Conservation (phyloP, 2,113 vertebrate species). For the Dermatemys mawii region DNA sequence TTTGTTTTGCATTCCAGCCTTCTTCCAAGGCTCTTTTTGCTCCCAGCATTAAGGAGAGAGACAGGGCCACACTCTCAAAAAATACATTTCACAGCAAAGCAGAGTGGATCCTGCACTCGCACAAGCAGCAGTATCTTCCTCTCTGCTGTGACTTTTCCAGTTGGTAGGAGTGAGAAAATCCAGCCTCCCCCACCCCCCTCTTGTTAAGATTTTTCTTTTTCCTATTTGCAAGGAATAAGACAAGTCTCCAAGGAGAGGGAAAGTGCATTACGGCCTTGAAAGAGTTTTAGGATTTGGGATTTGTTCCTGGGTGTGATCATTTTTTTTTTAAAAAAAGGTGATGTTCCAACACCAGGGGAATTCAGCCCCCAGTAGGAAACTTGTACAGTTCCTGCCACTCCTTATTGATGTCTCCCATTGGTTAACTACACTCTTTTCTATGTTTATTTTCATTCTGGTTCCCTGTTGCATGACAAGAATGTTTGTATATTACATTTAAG, state of each 20-base stretch:
- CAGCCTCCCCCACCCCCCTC: too few species aligned
- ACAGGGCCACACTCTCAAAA: neutral
- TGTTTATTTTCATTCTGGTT: neutral
- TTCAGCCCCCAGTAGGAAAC: neutral
- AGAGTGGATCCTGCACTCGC: neutral
- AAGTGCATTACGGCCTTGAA: neutral
- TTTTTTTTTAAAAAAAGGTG: neutral
- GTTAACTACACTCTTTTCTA: neutral
- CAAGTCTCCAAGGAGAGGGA: neutral
- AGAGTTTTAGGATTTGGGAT: too few species aligned
- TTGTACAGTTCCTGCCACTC: neutral
- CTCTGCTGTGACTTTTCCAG: neutral
- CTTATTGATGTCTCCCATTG: neutral
- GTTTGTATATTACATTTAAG: neutral
- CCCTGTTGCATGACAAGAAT: neutral
- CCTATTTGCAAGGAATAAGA: neutral
- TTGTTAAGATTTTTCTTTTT: neutral
- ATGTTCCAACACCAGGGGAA: neutral
- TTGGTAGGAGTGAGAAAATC: neutral
- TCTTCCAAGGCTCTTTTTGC: neutral
- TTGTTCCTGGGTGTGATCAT: neutral
- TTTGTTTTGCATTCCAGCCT: neutral
- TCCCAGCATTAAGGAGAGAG: neutral
- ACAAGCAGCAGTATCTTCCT: neutral
- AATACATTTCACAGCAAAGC: neutral